phyloP scores from a whole-genome alignment of 30 jellyfish, hydroid and myxozoan genomes.

The Mastigias papua region DNA sequence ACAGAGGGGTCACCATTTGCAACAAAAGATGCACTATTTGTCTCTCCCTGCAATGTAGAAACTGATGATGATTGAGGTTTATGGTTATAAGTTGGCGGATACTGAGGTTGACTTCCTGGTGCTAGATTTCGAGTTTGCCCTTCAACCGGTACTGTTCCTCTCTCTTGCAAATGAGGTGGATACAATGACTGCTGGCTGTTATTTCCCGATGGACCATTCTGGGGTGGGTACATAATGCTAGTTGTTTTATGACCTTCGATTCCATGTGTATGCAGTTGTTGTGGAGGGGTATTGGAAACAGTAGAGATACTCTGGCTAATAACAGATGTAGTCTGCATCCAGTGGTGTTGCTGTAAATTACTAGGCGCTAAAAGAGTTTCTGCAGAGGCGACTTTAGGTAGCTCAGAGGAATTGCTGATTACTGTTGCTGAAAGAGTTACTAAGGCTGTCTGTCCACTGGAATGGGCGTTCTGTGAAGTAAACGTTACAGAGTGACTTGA shows the following conservation, averaged over 20 bases:
- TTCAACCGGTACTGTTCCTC: neutral
- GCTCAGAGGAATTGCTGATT: neutral
- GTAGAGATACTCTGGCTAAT: slow-evolving; percentile 9
- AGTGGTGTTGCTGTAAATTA: slow-evolving; percentile 38
- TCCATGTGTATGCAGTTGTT: neutral
- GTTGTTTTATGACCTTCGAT: slow-evolving; percentile 1
- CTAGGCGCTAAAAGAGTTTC: slow-evolving; percentile 23
- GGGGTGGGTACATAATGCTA: slow-evolving; percentile 31
- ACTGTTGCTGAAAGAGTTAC: slow-evolving; percentile 31
- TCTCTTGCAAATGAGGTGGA: slow-evolving; percentile 14
- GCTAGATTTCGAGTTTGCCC: slow-evolving; percentile 3
- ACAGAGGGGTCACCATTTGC: slow-evolving; percentile 5
- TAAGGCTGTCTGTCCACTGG: slow-evolving; percentile 11
- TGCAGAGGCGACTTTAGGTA: neutral
- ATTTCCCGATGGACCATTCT: neutral
- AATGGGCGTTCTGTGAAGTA: neutral
- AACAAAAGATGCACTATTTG: neutral
- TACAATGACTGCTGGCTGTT: neutral
- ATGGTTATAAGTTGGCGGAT: slow-evolving; percentile 31
- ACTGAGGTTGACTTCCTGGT: slow-evolving; percentile 24
- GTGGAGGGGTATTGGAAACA: neutral
- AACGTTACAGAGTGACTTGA: slow-evolving; percentile 1
- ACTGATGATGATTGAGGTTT: neutral
- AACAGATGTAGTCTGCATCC: slow-evolving; percentile 15
- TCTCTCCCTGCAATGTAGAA: neutral